These are phyloP conservation scores for Calephelis nemesis DNA, from an alignment of 1,140 invertebrate species.

Conservation along the genomic window DNA sequence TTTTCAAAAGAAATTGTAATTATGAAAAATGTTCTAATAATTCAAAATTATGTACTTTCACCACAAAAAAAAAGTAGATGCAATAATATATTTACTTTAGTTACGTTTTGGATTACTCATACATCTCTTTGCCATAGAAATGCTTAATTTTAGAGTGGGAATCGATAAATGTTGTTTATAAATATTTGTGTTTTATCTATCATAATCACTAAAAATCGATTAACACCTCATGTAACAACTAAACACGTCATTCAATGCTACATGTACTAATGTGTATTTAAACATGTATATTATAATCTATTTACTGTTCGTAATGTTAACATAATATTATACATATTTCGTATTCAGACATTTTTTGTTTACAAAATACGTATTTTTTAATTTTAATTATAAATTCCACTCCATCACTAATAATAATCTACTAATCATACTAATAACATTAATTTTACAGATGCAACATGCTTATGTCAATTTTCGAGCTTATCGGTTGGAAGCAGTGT, in stretches of 20 bases:
- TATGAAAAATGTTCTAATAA: too few relatives aligned
- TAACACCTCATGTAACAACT: background rate
- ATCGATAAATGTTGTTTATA: background rate
- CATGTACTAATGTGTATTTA: background rate
- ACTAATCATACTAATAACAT: constrained; percentile 24
- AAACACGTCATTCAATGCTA: background rate
- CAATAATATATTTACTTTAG: background rate
- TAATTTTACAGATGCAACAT: constrained; percentile 79
- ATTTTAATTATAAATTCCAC: background rate
- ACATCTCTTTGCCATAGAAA: background rate
- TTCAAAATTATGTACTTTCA: too few relatives aligned
- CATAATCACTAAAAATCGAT: background rate
- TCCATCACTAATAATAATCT: background rate
- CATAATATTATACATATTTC: background rate
- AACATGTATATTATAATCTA: constrained; percentile 8
- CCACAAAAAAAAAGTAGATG: too few relatives aligned
- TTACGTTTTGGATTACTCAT: too few relatives aligned
- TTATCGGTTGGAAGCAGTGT: constrained; percentile 80
- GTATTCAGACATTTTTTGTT: background rate
- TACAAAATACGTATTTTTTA: background rate
- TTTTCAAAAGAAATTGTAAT: too few relatives aligned
- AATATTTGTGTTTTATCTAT: background rate
- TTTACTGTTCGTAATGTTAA: background rate
- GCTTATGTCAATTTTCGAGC: constrained; percentile 79
- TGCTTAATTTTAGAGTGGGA: constrained; percentile 3